Evolutionary conservation across 2,888 invertebrate genomes (phyloP), one percentile per base, ranked within the genome.

Genomic region (Pristionchus arcanus): DNA sequence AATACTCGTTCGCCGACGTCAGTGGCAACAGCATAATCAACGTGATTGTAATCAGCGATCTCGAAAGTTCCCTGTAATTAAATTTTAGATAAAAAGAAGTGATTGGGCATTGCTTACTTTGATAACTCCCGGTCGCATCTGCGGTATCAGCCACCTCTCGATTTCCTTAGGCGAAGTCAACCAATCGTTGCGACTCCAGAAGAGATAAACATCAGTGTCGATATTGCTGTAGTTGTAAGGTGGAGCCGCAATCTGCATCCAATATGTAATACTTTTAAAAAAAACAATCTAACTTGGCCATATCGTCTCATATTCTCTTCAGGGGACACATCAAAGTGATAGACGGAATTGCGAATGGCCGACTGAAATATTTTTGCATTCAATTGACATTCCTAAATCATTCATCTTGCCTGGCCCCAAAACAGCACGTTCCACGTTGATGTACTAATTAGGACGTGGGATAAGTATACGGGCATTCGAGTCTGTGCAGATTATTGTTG

Each of bases 101-200:
- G 28, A 5, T 2, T 28, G 3, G 3, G 2, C 11, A 11, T 2
- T 31, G 3, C 68, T 68, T 31, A 37, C 74, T 37, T 74, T 74
- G 37, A 74, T 74, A 5, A 74, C 74, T 16, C 74, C 74, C 25
- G 34, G 74, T 42, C 37, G 34, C 21, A 37, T 34, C 25, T 21
- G 5, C 19, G 34, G 34, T 9, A 74, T 37, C 37, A 74, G 37
- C 42, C 34, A 34, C 4, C 11, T 13, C 19, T 74, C 74, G 21
- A 74, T 74, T 37, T 74, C 74, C 21, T 37, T 5, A 7, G 74
- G 74, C 21, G 74, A 34, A 37, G 74, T 74, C 74, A 74, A 34
- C 74, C 74, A 74, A 37, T 74, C 74, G 21, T 74, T 42, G 37
- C 74, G 7, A 21, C 74, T 74, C 74, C 74, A 74, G 37, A 74